A percentile compares a stretch with the other conserved stretches of the same genome.
Evolutionary conservation across 2,113 vertebrate genomes (phyloP).

Genomic region (Pelecanus crispus): DNA sequence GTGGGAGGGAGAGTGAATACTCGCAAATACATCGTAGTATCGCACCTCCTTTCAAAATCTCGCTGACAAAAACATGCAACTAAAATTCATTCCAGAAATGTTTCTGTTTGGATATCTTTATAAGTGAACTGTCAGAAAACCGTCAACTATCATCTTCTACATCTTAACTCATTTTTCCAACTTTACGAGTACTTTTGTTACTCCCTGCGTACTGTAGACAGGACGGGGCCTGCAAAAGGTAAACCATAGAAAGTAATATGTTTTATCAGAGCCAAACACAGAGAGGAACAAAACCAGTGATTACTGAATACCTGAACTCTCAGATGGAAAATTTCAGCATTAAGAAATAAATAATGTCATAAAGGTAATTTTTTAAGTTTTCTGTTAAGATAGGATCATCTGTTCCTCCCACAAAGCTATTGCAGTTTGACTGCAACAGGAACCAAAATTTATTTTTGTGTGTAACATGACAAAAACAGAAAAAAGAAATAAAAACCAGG

Average conservation of each 20-base stretch:
- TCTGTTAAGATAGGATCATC: background rate
- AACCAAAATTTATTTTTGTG: background rate
- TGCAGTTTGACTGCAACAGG: background rate
- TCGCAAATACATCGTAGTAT: background rate
- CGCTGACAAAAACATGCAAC: background rate
- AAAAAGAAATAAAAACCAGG: background rate
- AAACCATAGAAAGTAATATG: background rate
- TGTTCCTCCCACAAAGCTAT: background rate
- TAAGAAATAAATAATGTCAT: background rate
- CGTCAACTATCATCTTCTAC: background rate
- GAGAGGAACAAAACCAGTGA: background rate
- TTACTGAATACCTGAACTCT: background rate
- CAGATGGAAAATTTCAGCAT: background rate
- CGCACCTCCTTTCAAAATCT: background rate
- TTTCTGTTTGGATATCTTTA: background rate
- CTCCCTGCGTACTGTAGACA: accelerated
- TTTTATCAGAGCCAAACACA: background rate
- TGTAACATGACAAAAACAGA: background rate
- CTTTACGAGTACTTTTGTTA: background rate
- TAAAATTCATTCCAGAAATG: background rate
- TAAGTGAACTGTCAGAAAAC: background rate
- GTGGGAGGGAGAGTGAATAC: background rate
- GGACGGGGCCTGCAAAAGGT: background rate
- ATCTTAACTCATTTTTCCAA: background rate
- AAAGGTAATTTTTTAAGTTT: background rate